phyloP scores from a whole-genome alignment of 2,113 vertebrate genomes.

The Peromyscus polionotus region DNA sequence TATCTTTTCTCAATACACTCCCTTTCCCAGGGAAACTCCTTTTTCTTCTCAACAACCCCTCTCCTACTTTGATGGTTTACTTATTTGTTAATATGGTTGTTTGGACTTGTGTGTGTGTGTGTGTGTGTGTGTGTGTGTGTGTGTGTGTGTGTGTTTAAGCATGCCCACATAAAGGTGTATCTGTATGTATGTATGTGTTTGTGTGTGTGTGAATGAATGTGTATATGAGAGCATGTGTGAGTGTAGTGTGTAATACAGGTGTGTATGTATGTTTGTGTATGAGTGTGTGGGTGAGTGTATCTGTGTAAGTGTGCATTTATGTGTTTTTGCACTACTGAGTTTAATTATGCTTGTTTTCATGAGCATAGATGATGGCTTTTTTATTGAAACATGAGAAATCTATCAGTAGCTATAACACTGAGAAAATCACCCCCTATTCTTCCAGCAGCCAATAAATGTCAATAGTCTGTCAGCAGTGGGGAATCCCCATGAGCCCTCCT shows the following conservation, averaged over 20 bases:
- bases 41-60: background rate
- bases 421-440: background rate
- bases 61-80: background rate
- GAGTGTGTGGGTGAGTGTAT: background rate
- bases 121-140: background rate
- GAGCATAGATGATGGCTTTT: background rate
- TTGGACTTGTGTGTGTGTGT: background rate
- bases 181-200: background rate
- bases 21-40: background rate
- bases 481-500: too few relatives aligned
- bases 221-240: background rate
- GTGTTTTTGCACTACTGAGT: background rate
- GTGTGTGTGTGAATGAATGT: background rate
- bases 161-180: background rate
- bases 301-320: background rate
- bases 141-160: background rate
- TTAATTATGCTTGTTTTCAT: background rate
- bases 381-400: background rate
- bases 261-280: background rate
- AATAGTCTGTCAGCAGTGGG: background rate
- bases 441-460: background rate
- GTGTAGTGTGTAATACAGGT: background rate
- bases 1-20: background rate
- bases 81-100: background rate
- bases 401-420: background rate